Evolutionary conservation across 2,113 vertebrate genomes (phyloP).

Genomic region (Myrmophylax atrothorax): DNA sequence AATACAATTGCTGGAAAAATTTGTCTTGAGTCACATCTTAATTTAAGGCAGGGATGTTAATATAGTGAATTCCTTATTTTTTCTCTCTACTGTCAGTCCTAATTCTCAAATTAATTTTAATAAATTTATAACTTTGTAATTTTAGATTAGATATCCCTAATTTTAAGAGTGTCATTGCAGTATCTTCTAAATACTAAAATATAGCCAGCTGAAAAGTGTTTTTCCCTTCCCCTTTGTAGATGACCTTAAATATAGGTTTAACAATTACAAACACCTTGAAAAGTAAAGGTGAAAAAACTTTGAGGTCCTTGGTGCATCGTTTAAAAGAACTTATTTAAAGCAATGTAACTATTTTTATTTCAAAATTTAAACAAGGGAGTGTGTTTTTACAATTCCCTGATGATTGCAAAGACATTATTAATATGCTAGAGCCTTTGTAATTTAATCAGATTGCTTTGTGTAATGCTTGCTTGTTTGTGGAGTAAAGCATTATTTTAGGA

Average conservation of each 20-base stretch:
- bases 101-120: background rate
- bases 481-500: background rate
- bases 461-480: background rate
- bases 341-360: background rate
- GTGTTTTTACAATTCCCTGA: background rate
- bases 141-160: background rate
- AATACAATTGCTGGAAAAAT: slow-evolving; percentile 42
- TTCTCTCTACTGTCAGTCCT: background rate
- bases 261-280: background rate
- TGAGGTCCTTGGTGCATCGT: background rate
- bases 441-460: background rate
- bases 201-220: background rate
- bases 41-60: background rate
- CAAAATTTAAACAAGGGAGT: background rate
- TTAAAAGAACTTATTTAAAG: background rate
- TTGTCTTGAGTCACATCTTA: background rate
- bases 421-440: background rate
- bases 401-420: background rate
- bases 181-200: background rate
- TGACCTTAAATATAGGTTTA: background rate
- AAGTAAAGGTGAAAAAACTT: background rate
- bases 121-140: background rate
- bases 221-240: background rate
- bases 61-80: background rate
- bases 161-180: background rate